Conservation (phyloP, 2,113 vertebrate genomes). For the Heterotis niloticus region DNA sequence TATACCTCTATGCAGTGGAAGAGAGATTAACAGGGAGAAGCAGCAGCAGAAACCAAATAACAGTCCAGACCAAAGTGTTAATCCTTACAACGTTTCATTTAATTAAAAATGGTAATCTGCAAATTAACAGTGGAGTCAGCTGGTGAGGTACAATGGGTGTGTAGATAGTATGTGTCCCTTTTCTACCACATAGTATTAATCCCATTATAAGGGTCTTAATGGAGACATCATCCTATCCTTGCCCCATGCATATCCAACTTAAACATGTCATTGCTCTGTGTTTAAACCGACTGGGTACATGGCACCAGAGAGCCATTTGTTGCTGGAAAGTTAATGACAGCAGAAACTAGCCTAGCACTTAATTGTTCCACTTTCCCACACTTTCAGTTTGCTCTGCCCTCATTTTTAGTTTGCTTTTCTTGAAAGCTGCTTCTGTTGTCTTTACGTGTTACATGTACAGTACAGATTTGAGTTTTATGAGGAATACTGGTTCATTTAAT, state of each 20-base stretch:
- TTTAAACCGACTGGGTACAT: conserved; percentile 20
- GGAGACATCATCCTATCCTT: conserved; percentile 22
- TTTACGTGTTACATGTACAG: too few relatives aligned
- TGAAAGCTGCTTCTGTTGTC: too few relatives aligned
- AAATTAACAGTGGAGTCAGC: conserved; percentile 11
- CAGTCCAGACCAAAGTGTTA: background rate
- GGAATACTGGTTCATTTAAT: too few relatives aligned
- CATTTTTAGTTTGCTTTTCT: background rate
- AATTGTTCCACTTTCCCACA: background rate
- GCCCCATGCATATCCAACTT: conserved; percentile 21
- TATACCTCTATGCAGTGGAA: background rate
- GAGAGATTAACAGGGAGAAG: background rate
- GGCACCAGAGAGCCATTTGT: background rate
- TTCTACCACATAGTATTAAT: conserved; percentile 18
- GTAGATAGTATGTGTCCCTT: background rate
- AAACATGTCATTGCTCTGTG: conserved; percentile 12
- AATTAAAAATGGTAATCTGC: conserved; percentile 15
- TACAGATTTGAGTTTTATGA: too few relatives aligned
- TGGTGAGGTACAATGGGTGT: background rate
- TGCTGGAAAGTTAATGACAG: conserved; percentile 19
- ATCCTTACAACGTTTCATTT: background rate
- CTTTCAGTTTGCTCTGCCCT: background rate
- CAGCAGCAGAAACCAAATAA: background rate
- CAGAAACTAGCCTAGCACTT: conserved; percentile 19
- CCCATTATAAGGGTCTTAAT: conserved; percentile 30